These are phyloP conservation scores for Drosophila barbarae DNA, from an alignment of 2,888 invertebrate species.

Conservation along the genomic window DNA sequence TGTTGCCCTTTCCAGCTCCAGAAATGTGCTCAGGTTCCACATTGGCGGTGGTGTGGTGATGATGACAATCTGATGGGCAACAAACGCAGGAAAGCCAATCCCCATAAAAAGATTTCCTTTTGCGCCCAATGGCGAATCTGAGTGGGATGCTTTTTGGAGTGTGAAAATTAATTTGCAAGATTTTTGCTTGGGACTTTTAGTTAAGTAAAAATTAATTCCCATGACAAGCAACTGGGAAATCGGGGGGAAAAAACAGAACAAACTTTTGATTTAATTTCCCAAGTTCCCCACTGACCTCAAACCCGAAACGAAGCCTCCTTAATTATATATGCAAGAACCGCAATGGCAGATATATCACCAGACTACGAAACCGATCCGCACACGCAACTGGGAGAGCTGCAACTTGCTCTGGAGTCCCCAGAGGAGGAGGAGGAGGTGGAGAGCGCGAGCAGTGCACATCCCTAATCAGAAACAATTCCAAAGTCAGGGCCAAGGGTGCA, in stretches of 20 bases:
- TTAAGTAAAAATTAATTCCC: not conserved
- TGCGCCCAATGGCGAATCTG: constrained; percentile 48
- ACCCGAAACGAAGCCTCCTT: constrained; percentile 45
- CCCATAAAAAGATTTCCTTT: not conserved
- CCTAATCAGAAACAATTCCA: constrained; percentile 69
- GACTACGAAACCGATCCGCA: constrained; percentile 31
- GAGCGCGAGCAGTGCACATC: constrained; percentile 17
- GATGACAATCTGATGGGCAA: constrained; percentile 66
- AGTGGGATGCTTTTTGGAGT: not conserved
- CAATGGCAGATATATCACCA: constrained; percentile 71
- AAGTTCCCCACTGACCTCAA: constrained; percentile 45
- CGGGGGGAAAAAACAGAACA: not conserved
- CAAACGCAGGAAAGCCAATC: constrained; percentile 13
- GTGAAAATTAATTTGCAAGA: not conserved
- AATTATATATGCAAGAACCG: constrained; percentile 70
- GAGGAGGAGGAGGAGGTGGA: not conserved
- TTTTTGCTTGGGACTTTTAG: no score
- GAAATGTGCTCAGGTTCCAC: constrained; percentile 12
- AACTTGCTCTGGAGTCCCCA: constrained; percentile 4
- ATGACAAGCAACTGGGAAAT: not conserved
- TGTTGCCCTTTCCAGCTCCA: not conserved
- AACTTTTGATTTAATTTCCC: not conserved
- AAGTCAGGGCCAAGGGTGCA: constrained; percentile 20
- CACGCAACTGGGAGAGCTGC: constrained; percentile 41
- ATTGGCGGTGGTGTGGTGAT: constrained; percentile 45